A percentile compares a stretch with the other conserved stretches of the same genome.
Conservation (phyloP, 1,140 invertebrate genomes). For the Sarcophaga bullata region DNA sequence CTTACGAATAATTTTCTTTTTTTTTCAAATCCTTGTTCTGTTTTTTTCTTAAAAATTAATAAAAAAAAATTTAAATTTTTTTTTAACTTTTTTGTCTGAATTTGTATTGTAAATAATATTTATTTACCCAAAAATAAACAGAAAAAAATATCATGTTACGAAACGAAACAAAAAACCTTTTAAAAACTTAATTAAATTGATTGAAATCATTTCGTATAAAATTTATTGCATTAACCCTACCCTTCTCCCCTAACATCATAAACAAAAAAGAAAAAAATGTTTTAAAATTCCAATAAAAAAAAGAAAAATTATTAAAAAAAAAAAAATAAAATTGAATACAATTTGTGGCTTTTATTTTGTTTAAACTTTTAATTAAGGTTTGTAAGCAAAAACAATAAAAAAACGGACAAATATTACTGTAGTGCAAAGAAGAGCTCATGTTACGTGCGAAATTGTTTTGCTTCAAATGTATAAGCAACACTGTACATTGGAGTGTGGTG, state of each 20-base stretch:
- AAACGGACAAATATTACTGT: too few relatives aligned
- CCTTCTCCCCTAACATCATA: background rate
- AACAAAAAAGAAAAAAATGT: conserved; percentile 4
- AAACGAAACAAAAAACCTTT: background rate
- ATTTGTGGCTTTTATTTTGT: conserved; percentile 1
- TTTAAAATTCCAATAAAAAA: conserved; percentile 16
- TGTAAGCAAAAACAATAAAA: too few relatives aligned
- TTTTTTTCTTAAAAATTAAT: too few relatives aligned
- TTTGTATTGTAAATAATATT: background rate
- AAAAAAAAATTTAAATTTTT: too few relatives aligned
- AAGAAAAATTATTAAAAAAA: background rate
- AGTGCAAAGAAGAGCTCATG: too few relatives aligned
- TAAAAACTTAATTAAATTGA: background rate
- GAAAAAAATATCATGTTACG: background rate
- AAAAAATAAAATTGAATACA: background rate
- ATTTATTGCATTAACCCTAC: background rate
- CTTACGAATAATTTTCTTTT: too few relatives aligned
- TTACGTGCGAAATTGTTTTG: too few relatives aligned
- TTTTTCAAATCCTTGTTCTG: too few relatives aligned
- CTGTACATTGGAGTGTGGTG: too few relatives aligned
- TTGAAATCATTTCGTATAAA: background rate
- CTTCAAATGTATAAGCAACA: too few relatives aligned
- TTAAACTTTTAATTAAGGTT: background rate
- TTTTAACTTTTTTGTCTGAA: too few relatives aligned
- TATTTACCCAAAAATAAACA: background rate